Evolutionary conservation across 2,113 vertebrate species (phyloP).

Genomic region (Origma solitaria): DNA sequence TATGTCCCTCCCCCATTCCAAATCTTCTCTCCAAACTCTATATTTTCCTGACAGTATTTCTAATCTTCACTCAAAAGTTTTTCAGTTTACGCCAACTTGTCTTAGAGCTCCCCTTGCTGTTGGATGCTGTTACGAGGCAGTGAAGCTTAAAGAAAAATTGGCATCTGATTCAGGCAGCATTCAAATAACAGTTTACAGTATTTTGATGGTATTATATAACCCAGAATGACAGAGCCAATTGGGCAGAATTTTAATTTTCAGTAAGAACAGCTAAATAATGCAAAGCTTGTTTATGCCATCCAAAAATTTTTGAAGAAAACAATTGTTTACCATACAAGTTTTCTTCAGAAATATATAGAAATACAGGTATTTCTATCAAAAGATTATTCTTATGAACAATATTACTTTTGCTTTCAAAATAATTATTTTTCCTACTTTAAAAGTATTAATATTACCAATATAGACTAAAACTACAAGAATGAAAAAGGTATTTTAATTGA

Average conservation of each 20-base stretch:
- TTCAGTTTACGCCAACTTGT: constrained; percentile 18
- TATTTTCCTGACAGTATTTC: neutral
- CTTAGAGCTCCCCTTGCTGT: constrained; percentile 65
- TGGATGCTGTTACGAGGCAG: neutral
- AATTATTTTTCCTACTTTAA: neutral
- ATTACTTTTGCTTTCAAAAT: neutral
- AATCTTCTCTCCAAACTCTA: neutral
- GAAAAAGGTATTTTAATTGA: neutral
- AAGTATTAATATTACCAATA: neutral
- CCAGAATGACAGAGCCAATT: neutral
- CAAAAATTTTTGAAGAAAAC: neutral
- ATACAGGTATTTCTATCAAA: neutral
- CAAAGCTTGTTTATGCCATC: neutral
- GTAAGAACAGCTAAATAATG: neutral
- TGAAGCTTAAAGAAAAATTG: neutral
- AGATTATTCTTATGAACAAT: neutral
- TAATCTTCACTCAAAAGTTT: neutral
- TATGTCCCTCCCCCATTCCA: neutral
- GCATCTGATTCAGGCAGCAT: neutral
- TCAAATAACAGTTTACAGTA: neutral
- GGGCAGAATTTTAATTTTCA: neutral
- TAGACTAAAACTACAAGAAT: neutral
- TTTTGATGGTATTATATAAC: neutral
- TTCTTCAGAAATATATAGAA: neutral
- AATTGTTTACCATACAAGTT: neutral